These are phyloP conservation scores for Platypus cylindrus DNA, from an alignment of 2,888 invertebrate genomes.

Conservation along the genomic window DNA sequence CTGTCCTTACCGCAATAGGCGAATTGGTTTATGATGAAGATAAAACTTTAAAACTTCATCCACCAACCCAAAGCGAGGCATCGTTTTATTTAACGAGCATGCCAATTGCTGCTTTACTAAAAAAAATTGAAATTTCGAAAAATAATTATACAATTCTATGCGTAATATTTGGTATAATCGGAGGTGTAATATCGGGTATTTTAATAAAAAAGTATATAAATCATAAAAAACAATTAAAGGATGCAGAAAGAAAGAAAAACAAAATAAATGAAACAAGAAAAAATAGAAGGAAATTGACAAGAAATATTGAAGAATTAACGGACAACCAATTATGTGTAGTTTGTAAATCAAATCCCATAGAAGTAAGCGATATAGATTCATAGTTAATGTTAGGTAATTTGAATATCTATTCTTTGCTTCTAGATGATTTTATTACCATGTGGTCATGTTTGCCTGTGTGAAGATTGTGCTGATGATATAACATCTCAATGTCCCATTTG, in stretches of 20 bases:
- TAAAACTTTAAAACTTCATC: slow-evolving; percentile 53
- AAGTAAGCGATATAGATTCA: slow-evolving; percentile 36
- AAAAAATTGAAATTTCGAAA: slow-evolving; percentile 57
- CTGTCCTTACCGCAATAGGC: slow-evolving; percentile 66
- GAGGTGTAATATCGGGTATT: slow-evolving; percentile 39
- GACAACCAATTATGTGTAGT: slow-evolving; percentile 67
- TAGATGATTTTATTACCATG: slow-evolving; percentile 76
- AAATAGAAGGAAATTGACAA: slow-evolving; percentile 49
- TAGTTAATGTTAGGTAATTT: neutral
- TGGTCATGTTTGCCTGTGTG: slow-evolving; percentile 82
- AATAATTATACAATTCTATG: slow-evolving; percentile 48
- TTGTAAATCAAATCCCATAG: slow-evolving; percentile 74
- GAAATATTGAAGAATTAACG: slow-evolving; percentile 45
- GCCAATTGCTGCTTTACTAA: slow-evolving; percentile 60
- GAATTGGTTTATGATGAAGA: slow-evolving; percentile 53
- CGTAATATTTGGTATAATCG: slow-evolving; percentile 43
- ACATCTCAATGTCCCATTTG: slow-evolving; percentile 67
- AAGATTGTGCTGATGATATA: slow-evolving; percentile 66
- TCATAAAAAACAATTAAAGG: slow-evolving; percentile 39
- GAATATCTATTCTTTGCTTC: slow-evolving; percentile 21
- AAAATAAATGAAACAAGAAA: slow-evolving; percentile 53
- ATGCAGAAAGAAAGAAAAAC: slow-evolving; percentile 44
- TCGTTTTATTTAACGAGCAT: slow-evolving; percentile 71
- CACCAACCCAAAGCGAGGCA: slow-evolving; percentile 50
- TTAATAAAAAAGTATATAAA: slow-evolving; percentile 39